Evolutionary conservation across 1,140 invertebrate genomes (phyloP).

Genomic region (Dendroctonus ponderosae): DNA sequence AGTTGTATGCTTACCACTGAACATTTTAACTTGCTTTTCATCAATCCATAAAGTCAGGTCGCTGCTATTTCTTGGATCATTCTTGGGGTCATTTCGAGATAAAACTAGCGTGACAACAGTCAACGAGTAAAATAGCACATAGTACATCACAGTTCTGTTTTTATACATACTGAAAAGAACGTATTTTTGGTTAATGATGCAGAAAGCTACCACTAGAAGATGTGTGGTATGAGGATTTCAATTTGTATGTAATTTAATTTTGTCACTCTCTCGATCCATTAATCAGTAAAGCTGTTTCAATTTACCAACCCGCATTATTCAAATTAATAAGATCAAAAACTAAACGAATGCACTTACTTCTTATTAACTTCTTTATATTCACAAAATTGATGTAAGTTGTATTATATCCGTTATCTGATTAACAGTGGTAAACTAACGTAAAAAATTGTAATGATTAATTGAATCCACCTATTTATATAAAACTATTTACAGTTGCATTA

Average conservation of each 20-base stretch:
- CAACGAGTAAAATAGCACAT: conserved; percentile 31
- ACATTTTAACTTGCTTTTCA: conserved; percentile 83
- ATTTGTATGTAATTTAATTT: not conserved
- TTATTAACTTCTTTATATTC: not conserved
- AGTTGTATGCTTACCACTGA: conserved; percentile 68
- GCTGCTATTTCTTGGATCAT: conserved; percentile 51
- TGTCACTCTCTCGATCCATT: not conserved
- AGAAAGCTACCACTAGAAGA: conserved; percentile 3
- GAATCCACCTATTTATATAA: conserved; percentile 8
- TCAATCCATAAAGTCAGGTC: conserved; percentile 86
- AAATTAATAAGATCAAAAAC: not conserved
- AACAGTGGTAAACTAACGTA: not conserved
- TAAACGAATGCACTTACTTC: conserved; percentile 1
- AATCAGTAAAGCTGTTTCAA: not conserved
- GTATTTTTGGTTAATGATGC: not conserved
- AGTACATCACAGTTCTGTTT: conserved; percentile 36
- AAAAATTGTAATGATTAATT: not conserved
- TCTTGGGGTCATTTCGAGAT: conserved; percentile 46
- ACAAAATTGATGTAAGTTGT: not conserved
- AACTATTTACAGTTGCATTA: conserved; percentile 26
- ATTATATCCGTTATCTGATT: not conserved
- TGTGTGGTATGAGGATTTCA: conserved; percentile 1
- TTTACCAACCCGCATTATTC: not conserved
- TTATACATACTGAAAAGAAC: conserved; percentile 31
- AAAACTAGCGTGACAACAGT: conserved; percentile 21